These are phyloP conservation scores for Drosophila santomea DNA, from an alignment of 1,140 invertebrate species.

Conservation along the genomic window DNA sequence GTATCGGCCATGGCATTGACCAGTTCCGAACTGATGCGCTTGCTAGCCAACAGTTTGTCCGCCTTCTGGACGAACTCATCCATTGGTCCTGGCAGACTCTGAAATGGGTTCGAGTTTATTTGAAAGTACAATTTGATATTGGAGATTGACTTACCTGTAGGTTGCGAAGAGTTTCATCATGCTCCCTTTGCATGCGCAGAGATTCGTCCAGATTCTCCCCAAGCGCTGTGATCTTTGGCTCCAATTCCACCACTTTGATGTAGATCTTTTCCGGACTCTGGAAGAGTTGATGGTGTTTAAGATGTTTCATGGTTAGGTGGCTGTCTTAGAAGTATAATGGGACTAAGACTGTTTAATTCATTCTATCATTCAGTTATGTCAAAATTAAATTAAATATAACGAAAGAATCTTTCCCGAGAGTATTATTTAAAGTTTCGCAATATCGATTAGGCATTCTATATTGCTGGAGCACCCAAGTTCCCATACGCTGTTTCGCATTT, in stretches of 20 bases:
- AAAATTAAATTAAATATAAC: no score
- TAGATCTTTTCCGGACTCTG: slow-evolving; percentile 94
- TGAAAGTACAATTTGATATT: no score
- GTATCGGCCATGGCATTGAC: slow-evolving; percentile 97
- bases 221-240: slow-evolving; percentile 92
- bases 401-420: no score
- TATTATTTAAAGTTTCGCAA: no score
- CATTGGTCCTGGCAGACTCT: slow-evolving; percentile 96
- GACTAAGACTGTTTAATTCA: no score
- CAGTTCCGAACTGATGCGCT: slow-evolving; percentile 91
- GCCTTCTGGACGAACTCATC: slow-evolving; percentile 94
- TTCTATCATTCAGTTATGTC: no score
- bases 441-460: neutral
- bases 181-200: slow-evolving; percentile 89
- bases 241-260: slow-evolving; percentile 93
- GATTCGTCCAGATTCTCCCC: slow-evolving; percentile 92
- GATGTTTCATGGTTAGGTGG: slow-evolving; percentile 17
- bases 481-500: slow-evolving; percentile 1
- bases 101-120: slow-evolving; percentile 10
- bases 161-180: slow-evolving; percentile 93
- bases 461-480: neutral
- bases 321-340: no score
- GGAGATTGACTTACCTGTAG: slow-evolving; percentile 88
- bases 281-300: slow-evolving; percentile 36
- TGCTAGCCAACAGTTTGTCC: slow-evolving; percentile 92